Evolutionary conservation across 1,140 invertebrate genomes (phyloP), one percentile per base, ranked within the genome.

Genomic region (Halictus rubicundus): DNA sequence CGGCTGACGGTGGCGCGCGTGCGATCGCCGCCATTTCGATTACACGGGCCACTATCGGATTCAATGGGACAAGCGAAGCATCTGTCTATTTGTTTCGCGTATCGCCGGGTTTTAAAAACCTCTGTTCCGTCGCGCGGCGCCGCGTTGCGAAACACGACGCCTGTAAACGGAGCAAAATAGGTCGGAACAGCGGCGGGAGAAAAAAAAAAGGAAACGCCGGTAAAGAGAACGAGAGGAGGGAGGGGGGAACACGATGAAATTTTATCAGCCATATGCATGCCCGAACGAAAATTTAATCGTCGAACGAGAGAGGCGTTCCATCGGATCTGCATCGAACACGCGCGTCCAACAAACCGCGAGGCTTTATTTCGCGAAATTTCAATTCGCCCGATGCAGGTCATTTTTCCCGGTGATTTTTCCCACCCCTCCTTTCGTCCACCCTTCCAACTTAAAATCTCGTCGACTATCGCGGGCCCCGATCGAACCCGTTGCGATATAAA

Each of bases 391-490:
- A 54, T 71, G 19, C 7, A n/a, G 46, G 68, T 78, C 60, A 78
- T 64, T 78, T 72, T 72, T 63, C 75, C 27, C 59, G 54, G 68
- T 77, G 75, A 77, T 77, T 77, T 78, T 78, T 71, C 76, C n/a
- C 39, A 27, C 16, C 16, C 16, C 1, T 54, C 57, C 59, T n/a
- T 54, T 16, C n/a, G n/a, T 16, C 21, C 49, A 21, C 49, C 49
- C 16, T 6, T 16, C 7, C 16, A 2, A 3, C 42, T 14, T 46
- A 46, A 46, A 46, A n/a, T n/a, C n/a, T 0, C 42, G 42, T 12
- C 42, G 42, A 9, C 42, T 12, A 46, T 46, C 42, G 42, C 42
- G 42, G 0, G 2, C 9, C 42, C 21, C 49, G 16, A 54, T 54
- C 49, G 21, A 54, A 5, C 19, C 16, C 7, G 54, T 21, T 19